These are phyloP conservation scores for Sycophila texana DNA, from an alignment of 2,888 invertebrate genomes.

Conservation along the genomic window DNA sequence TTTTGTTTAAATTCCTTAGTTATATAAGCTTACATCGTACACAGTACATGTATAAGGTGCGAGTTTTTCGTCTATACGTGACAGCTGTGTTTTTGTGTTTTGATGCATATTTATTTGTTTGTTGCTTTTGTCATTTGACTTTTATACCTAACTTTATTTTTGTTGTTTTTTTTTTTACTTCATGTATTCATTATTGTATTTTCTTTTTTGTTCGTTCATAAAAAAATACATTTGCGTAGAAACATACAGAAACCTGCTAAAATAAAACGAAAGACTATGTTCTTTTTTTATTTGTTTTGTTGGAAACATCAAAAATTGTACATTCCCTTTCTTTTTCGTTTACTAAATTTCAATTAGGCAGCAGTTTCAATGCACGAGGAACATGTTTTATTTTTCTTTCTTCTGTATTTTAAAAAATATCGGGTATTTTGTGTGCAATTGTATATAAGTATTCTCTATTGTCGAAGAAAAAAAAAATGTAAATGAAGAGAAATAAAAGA, in stretches of 20 bases:
- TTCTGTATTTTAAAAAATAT: no score
- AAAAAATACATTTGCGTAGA: slow-evolving; percentile 55
- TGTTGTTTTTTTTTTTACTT: slow-evolving; percentile 20
- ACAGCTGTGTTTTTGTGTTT: slow-evolving; percentile 52
- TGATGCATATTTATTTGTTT: slow-evolving; percentile 40
- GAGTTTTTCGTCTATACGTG: slow-evolving; percentile 54
- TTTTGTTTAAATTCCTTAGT: slow-evolving; percentile 53
- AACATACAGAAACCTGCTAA: slow-evolving; percentile 56
- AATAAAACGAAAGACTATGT: not conserved
- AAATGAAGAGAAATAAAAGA: not conserved
- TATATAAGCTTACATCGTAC: slow-evolving; percentile 52
- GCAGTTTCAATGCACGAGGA: no score
- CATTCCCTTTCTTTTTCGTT: no score
- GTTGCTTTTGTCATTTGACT: slow-evolving; percentile 3
- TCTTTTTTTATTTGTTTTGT: not conserved
- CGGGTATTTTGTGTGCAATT: no score
- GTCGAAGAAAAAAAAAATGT: no score
- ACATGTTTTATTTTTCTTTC: no score
- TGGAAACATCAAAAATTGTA: no score
- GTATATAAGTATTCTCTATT: no score
- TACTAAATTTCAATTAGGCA: no score
- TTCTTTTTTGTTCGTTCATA: slow-evolving; percentile 37
- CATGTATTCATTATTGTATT: slow-evolving; percentile 38
- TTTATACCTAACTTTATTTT: slow-evolving; percentile 8
- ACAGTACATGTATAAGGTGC: slow-evolving; percentile 56